These are phyloP conservation scores for Pantherophis guttatus DNA, from an alignment of 2,113 vertebrate genomes.

Conservation along the genomic window DNA sequence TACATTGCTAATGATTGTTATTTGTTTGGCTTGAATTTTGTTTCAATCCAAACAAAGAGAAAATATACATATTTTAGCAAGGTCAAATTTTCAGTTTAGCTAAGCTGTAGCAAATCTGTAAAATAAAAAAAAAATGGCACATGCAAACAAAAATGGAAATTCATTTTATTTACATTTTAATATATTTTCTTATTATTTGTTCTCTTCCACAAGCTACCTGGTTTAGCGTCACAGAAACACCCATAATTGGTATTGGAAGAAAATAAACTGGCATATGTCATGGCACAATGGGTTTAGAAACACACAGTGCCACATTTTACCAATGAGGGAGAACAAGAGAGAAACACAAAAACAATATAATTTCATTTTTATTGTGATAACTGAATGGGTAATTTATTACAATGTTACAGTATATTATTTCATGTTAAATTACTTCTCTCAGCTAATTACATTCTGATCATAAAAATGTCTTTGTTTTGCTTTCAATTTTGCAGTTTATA, in stretches of 20 bases:
- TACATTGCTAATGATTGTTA: constrained; percentile 70
- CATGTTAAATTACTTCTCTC: constrained; percentile 61
- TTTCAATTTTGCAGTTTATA: constrained; percentile 62
- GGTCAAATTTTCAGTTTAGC: constrained; percentile 39
- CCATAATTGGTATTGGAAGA: constrained; percentile 48
- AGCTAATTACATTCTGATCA: constrained; percentile 69
- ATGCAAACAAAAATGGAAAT: constrained; percentile 17
- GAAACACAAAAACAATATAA: constrained; percentile 64
- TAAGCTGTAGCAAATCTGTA: constrained; percentile 51
- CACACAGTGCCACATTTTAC: constrained; percentile 44
- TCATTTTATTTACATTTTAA: constrained; percentile 47
- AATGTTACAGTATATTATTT: constrained; percentile 55
- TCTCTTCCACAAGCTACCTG: constrained; percentile 42
- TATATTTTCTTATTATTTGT: constrained; percentile 40
- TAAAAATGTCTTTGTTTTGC: constrained; percentile 68
- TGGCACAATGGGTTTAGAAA: constrained; percentile 48
- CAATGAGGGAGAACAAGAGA: constrained; percentile 13
- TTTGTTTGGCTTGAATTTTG: constrained; percentile 65
- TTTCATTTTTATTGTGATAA: constrained; percentile 74
- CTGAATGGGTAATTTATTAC: constrained; percentile 63
- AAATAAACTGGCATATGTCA: constrained; percentile 64
- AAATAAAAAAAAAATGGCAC: constrained; percentile 31
- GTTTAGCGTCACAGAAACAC: constrained; percentile 50
- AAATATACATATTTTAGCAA: constrained; percentile 28
- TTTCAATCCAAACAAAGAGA: constrained; percentile 48